Evolutionary conservation across 2,888 invertebrate genomes (phyloP).

Genomic region (Lepetodrilus schrolli): DNA sequence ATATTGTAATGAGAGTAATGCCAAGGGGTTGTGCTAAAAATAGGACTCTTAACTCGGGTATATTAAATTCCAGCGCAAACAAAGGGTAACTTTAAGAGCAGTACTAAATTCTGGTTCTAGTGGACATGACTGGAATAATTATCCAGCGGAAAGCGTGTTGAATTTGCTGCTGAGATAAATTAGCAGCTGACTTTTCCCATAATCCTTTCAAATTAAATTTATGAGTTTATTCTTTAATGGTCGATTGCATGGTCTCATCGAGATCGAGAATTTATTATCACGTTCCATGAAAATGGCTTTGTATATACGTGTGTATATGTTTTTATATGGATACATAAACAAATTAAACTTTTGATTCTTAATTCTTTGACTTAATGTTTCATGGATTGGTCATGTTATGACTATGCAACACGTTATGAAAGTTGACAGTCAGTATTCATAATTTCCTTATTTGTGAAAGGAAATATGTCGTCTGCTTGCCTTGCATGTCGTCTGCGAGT

Average conservation of each 20-base stretch:
- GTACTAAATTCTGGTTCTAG: background rate
- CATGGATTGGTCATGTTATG: background rate
- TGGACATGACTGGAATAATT: background rate
- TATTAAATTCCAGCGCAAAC: background rate
- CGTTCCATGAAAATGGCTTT: background rate
- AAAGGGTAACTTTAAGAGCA: background rate
- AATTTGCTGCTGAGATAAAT: background rate
- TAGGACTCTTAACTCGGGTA: background rate
- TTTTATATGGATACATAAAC: background rate
- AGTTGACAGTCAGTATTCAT: too few species aligned
- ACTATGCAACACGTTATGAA: too few species aligned
- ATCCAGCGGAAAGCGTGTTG: too few species aligned
- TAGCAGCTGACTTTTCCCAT: background rate
- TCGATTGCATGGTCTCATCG: background rate
- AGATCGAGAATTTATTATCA: background rate
- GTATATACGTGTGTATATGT: background rate
- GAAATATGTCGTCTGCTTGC: constrained; percentile 19
- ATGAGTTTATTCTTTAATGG: background rate
- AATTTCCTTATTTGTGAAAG: background rate
- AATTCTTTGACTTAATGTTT: background rate
- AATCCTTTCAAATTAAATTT: background rate
- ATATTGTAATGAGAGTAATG: background rate
- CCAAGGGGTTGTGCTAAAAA: background rate
- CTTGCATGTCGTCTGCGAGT: background rate
- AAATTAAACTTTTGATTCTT: too few species aligned